These are phyloP conservation scores for Zygaena filipendulae DNA, from an alignment of 2,888 invertebrate genomes.

Conservation along the genomic window DNA sequence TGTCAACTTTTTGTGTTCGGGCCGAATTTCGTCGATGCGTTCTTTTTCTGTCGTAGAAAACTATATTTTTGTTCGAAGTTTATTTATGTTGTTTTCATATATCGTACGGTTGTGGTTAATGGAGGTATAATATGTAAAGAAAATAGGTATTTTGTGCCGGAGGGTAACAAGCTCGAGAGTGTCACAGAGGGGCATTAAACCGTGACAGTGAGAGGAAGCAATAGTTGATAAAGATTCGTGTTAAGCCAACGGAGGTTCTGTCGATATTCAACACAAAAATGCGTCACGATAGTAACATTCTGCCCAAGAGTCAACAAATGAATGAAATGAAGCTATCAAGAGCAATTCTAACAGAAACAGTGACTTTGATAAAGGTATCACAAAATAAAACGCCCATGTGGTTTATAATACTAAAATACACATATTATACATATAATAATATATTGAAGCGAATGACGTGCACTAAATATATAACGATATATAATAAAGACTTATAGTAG, in stretches of 20 bases:
- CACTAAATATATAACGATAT: conserved; percentile 34
- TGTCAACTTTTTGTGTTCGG: conserved; percentile 33
- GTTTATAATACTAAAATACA: conserved; percentile 37
- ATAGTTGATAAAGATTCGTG: conserved; percentile 40
- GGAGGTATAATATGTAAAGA: conserved; percentile 27
- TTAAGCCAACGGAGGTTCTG: conserved; percentile 45
- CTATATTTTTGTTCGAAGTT: no score
- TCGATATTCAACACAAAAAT: conserved; percentile 39
- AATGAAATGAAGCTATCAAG: conserved; percentile 66
- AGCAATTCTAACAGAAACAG: conserved; percentile 65
- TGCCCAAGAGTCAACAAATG: conserved; percentile 54
- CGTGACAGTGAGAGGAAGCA: conserved; percentile 54
- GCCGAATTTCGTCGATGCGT: conserved; percentile 48
- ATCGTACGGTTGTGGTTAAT: conserved; percentile 31
- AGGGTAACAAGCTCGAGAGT: conserved; percentile 52
- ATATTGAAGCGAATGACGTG: conserved; percentile 58
- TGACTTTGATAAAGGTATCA: conserved; percentile 67
- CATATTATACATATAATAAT: conserved; percentile 18
- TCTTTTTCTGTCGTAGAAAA: no score
- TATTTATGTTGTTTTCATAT: no score
- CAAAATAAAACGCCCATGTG: conserved; percentile 68
- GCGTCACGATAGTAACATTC: conserved; percentile 58
- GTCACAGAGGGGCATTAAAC: conserved; percentile 44
- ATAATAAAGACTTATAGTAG: no score
- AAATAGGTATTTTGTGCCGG: conserved; percentile 43